Base-by-base conservation (phyloP, 2,888 invertebrate genomes). In the Syrphus vitripennis region DNA sequence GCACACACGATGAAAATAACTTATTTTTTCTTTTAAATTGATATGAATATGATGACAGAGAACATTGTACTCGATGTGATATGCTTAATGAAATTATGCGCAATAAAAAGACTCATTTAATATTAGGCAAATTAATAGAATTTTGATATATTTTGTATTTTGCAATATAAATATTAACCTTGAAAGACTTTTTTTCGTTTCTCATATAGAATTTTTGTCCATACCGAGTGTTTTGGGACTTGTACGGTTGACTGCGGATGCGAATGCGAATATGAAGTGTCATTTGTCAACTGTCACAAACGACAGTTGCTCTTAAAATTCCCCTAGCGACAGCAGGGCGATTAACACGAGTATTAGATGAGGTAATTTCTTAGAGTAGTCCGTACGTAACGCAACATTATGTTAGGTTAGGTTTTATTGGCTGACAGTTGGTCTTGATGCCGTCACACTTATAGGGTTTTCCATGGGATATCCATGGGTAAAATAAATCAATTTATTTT, bases 1-100 rank as follows among this genome's bases (percentile, higher is more conserved):
- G 7, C 65, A 21, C 72, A 48, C 24, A 48, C 9, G 57, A 69
- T 75, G 74, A 79, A 83, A 83, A 79, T 79, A 83, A 65, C 55
- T 83, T n/a, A n/a, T n/a, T n/a, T 53, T 53, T 70, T 57, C 29
- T 74, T 69, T 31, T 26, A n/a, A 14, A 40, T 19, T 24, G n/a
- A 79, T 74, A 42, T 74, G 63, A 3, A 59, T 59, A 37, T 61
- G 59, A 12, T 74, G 63, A 79, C 57, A 70, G 57, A 83, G 70
- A 79, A 57, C 79, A 83, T 83, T 42, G 55, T 31, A 42, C 14
- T 55, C 61, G 19, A n/a, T 26, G 40, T 14, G 29, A 72, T 57
- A 37, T 69, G 40, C 34, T 37, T 37, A 31, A 19, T 16, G 19
- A 69, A 61, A 55, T 45, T 16, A 37, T 21, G 57, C 59, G 57